These are phyloP conservation scores for Anoplius nigerrimus DNA, from an alignment of 2,888 invertebrate species.

Conservation along the genomic window DNA sequence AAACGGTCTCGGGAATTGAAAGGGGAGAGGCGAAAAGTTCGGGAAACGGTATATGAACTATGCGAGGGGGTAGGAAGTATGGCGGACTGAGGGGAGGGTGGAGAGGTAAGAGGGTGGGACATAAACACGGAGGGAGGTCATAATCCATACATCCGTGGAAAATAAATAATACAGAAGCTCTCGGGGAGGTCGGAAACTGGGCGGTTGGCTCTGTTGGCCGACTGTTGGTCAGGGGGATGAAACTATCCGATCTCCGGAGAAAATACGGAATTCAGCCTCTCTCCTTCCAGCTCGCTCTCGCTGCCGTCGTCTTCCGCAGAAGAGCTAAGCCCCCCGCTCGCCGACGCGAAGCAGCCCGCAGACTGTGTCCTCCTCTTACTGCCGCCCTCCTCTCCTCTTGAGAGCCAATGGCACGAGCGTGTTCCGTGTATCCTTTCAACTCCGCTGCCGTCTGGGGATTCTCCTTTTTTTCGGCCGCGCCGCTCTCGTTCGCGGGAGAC, in stretches of 20 bases:
- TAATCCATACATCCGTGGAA: slow-evolving; percentile 70
- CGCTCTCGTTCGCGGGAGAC: too few species aligned
- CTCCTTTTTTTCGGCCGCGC: too few species aligned
- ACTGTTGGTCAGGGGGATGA: slow-evolving; percentile 53
- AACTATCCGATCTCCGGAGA: slow-evolving; percentile 43
- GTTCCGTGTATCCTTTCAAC: too few species aligned
- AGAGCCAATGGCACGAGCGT: too few species aligned
- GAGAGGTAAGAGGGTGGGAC: slow-evolving; percentile 16
- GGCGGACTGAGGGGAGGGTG: neutral
- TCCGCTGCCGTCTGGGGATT: too few species aligned
- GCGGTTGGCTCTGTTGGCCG: slow-evolving; percentile 20
- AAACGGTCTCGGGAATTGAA: slow-evolving; percentile 19
- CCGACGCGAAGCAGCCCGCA: too few species aligned
- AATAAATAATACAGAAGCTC: slow-evolving; percentile 72
- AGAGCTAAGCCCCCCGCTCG: too few species aligned
- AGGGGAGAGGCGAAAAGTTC: slow-evolving; percentile 11
- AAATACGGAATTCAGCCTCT: slow-evolving; percentile 44
- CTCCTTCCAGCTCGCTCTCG: neutral
- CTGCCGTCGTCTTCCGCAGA: too few species aligned
- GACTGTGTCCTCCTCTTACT: too few species aligned
- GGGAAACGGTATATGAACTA: too few species aligned
- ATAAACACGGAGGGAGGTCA: slow-evolving; percentile 46
- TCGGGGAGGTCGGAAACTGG: slow-evolving; percentile 41
- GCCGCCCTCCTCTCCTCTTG: too few species aligned
- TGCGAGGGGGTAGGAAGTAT: slow-evolving; percentile 7